phyloP scores from a whole-genome alignment of 2,888 invertebrate genomes.

The Lysandra bellargus region DNA sequence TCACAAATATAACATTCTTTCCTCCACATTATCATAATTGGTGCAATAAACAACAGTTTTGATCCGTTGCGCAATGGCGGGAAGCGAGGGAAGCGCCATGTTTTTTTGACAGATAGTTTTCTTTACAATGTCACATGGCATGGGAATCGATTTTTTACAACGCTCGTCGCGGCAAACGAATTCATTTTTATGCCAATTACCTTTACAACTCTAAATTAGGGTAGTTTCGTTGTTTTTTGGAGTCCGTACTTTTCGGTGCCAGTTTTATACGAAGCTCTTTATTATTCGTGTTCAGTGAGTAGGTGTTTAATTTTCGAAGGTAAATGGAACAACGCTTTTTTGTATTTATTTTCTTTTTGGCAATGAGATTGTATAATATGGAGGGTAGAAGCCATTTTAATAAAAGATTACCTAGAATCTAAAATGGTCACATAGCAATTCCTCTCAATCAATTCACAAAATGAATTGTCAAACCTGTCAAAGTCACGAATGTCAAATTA shows the following conservation, averaged over 20 bases:
- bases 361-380: neutral
- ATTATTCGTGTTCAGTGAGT: neutral
- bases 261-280: neutral
- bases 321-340: neutral
- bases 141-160: constrained; percentile 39
- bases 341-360: neutral
- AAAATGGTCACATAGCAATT: no score
- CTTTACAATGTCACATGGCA: constrained; percentile 39
- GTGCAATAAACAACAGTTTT: constrained; percentile 33
- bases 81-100: constrained; percentile 36
- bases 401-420: no score
- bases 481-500: no score
- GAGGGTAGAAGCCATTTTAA: no score
- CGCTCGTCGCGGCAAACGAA: constrained; percentile 37
- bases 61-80: constrained; percentile 38
- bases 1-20: constrained; percentile 8
- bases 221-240: constrained; percentile 27
- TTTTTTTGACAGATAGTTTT: constrained; percentile 31
- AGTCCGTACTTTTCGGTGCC: constrained; percentile 15
- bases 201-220: constrained; percentile 43
- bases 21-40: constrained; percentile 14
- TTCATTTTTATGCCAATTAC: constrained; percentile 36
- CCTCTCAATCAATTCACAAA: no score
- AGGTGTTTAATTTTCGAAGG: constrained; percentile 17
- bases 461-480: no score